A percentile compares a stretch with the other conserved stretches of the same genome.
Evolutionary conservation across 1,140 invertebrate genomes (phyloP).

Genomic region (Glossosoma conforme): DNA sequence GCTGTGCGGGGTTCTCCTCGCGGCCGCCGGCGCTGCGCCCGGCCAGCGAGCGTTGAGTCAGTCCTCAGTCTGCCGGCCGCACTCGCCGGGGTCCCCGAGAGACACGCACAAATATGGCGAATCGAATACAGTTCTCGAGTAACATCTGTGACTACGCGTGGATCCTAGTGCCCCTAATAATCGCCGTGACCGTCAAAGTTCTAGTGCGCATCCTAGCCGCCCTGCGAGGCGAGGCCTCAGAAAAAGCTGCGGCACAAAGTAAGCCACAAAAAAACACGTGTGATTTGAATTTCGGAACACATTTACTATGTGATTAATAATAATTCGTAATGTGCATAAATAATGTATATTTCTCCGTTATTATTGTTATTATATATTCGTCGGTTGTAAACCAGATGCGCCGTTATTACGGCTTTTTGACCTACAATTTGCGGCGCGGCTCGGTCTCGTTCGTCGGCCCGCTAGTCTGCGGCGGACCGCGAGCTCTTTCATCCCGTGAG

Average conservation of each 20-base stretch:
- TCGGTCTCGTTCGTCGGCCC: slow-evolving; percentile 1
- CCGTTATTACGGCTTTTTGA: slow-evolving; percentile 29
- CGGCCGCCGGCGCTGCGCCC: slow-evolving; percentile 7
- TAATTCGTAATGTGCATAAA: no score
- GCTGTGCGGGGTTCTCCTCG: slow-evolving; percentile 4
- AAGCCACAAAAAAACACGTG: no score
- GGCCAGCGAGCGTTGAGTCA: background rate
- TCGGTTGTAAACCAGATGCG: slow-evolving; percentile 18
- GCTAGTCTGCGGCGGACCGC: background rate
- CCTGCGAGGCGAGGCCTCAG: slow-evolving; percentile 5
- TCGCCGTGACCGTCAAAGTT: slow-evolving; percentile 10
- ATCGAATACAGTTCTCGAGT: no score
- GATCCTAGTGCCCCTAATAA: slow-evolving; percentile 15
- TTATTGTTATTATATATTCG: no score
- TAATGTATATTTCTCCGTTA: no score
- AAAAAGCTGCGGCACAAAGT: slow-evolving; percentile 13
- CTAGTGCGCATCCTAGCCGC: slow-evolving; percentile 13
- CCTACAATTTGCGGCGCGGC: slow-evolving; percentile 18
- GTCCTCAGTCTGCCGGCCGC: slow-evolving; percentile 11
- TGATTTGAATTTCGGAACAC: no score
- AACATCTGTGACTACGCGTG: slow-evolving; percentile 10
- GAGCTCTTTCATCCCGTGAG: no score
- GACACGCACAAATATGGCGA: slow-evolving; percentile 9
- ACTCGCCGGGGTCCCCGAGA: background rate
- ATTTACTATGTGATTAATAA: no score